Evolutionary conservation across 2,797 vertebrate species (phyloP).

Genomic region (Chaetophractus vellerosus): DNA sequence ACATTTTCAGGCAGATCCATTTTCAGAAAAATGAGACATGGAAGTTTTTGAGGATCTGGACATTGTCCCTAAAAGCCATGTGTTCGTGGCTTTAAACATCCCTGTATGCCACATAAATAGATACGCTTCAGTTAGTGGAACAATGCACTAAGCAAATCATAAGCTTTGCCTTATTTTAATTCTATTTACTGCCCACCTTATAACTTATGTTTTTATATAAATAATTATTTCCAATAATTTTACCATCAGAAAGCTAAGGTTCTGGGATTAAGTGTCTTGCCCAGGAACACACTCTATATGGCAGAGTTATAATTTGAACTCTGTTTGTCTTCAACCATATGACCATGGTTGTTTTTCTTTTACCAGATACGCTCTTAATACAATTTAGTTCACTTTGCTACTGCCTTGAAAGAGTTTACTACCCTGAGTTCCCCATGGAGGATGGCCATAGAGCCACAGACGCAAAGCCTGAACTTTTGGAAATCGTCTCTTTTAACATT

Average conservation of each 20-base stretch:
- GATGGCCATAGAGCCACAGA: not conserved
- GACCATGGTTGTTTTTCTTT: not conserved
- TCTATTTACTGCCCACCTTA: too few species aligned
- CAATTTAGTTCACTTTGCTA: not conserved
- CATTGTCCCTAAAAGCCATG: too few species aligned
- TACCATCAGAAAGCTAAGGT: not conserved
- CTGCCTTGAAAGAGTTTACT: not conserved
- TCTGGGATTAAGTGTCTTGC: not conserved
- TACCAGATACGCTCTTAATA: not conserved
- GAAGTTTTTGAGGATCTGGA: too few species aligned
- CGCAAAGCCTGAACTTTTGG: not conserved
- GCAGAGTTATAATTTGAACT: not conserved
- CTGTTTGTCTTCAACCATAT: not conserved
- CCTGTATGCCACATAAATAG: too few species aligned
- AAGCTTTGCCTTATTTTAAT: too few species aligned
- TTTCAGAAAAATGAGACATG: too few species aligned
- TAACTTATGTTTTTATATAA: too few species aligned
- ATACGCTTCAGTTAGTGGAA: too few species aligned
- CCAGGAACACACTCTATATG: not conserved
- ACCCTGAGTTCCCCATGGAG: not conserved
- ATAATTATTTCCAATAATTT: too few species aligned
- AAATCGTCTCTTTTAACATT: not conserved
- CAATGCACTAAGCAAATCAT: too few species aligned
- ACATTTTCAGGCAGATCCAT: too few species aligned
- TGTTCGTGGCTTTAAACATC: too few species aligned